A percentile compares a stretch with the other conserved stretches of the same genome.
Conservation (phyloP, 2,113 vertebrate genomes). For the Seriola aureovittata region DNA sequence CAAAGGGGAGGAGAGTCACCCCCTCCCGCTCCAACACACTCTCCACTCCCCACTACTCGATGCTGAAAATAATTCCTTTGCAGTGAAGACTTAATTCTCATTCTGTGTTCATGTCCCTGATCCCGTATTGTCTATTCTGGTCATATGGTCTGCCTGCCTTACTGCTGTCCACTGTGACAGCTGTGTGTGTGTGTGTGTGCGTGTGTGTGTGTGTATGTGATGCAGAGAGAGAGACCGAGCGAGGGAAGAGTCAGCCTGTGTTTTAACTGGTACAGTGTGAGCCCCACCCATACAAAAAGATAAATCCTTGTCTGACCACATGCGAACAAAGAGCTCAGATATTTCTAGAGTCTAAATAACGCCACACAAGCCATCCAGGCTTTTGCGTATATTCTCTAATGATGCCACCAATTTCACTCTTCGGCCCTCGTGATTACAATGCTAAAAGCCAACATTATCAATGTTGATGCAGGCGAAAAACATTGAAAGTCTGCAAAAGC, state of each 20-base stretch:
- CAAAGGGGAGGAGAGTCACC: slow-evolving; percentile 43
- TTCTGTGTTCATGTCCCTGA: slow-evolving; percentile 75
- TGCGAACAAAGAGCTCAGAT: slow-evolving; percentile 27
- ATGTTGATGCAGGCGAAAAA: slow-evolving; percentile 9
- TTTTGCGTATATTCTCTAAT: slow-evolving; percentile 11
- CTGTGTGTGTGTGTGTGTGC: slow-evolving; percentile 55
- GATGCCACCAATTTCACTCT: slow-evolving; percentile 7
- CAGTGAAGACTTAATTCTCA: slow-evolving; percentile 79
- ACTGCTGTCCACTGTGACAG: slow-evolving; percentile 72
- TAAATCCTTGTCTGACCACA: slow-evolving; percentile 40
- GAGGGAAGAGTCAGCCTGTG: slow-evolving; percentile 55
- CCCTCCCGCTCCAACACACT: slow-evolving; percentile 9
- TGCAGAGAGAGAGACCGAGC: slow-evolving; percentile 33
- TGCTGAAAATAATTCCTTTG: slow-evolving; percentile 77
- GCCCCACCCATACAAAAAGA: slow-evolving; percentile 47
- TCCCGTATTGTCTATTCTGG: slow-evolving; percentile 77
- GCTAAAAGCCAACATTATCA: slow-evolving; percentile 27
- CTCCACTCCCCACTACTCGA: slow-evolving; percentile 53
- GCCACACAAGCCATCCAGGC: slow-evolving; percentile 1
- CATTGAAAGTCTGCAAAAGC: slow-evolving; percentile 11
- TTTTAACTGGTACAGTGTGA: slow-evolving; percentile 47
- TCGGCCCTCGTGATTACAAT: slow-evolving; percentile 10
- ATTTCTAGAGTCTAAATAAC: slow-evolving; percentile 19
- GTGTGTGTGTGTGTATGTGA: slow-evolving; percentile 16
- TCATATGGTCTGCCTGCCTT: slow-evolving; percentile 72